A percentile compares a stretch with the other conserved stretches of the same genome.
phyloP scores from a whole-genome alignment of 1,140 invertebrate species.

The Trachelipus rathkii region DNA sequence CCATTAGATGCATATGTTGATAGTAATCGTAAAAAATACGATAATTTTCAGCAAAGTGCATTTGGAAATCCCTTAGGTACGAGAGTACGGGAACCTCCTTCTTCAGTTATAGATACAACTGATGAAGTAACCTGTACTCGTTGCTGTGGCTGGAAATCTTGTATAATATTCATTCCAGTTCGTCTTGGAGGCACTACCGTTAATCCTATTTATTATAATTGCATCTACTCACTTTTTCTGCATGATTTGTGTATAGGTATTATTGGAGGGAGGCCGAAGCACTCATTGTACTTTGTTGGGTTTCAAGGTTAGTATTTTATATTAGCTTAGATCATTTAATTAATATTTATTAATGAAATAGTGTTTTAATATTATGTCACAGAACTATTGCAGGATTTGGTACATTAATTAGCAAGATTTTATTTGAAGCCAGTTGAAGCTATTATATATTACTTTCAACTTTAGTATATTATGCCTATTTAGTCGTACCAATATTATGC shows the following conservation, averaged over 20 bases:
- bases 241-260: slow-evolving; percentile 80
- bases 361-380: too few species aligned
- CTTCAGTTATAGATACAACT: not conserved
- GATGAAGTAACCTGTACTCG: not conserved
- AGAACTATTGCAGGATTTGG: too few species aligned
- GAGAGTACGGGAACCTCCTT: not conserved
- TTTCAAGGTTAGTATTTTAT: slow-evolving; percentile 60
- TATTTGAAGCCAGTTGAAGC: too few species aligned
- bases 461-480: too few species aligned
- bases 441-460: too few species aligned
- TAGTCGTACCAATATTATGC: too few species aligned
- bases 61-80: not conserved
- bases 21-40: not conserved
- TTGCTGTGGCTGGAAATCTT: slow-evolving; percentile 61
- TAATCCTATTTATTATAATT: slow-evolving; percentile 76
- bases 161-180: slow-evolving; percentile 78
- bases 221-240: slow-evolving; percentile 69
- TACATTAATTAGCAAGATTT: too few species aligned
- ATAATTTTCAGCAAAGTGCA: not conserved
- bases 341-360: not conserved
- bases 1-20: not conserved
- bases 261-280: slow-evolving; percentile 83
- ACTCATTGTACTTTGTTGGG: slow-evolving; percentile 87
- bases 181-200: slow-evolving; percentile 77
- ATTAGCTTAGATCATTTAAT: too few species aligned